These are phyloP conservation scores for Balanococcus diminutus DNA, from an alignment of 2,888 invertebrate species.

Conservation along the genomic window DNA sequence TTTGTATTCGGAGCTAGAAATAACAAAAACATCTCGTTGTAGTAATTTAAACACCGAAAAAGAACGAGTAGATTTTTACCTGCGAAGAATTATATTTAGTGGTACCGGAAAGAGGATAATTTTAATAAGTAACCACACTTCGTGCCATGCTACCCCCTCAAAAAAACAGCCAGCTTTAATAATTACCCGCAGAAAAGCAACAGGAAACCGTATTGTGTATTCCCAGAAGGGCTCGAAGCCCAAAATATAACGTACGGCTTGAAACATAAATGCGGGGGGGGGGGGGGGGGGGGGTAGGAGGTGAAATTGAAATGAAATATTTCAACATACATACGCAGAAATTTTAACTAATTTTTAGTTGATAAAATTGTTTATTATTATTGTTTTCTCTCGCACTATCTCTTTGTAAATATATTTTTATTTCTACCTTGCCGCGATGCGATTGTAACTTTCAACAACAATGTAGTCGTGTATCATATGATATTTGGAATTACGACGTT, in stretches of 20 bases:
- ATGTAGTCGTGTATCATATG: neutral
- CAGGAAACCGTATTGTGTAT: conserved; percentile 19
- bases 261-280: neutral
- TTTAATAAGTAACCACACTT: conserved; percentile 31
- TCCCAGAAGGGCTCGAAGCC: conserved; percentile 4
- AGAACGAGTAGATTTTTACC: neutral
- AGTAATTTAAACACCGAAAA: conserved; percentile 3
- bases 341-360: conserved; percentile 1
- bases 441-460: conserved; percentile 4
- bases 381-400: neutral
- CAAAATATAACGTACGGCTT: neutral
- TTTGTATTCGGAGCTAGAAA: neutral
- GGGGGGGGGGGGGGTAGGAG: neutral
- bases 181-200: conserved; percentile 42
- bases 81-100: neutral
- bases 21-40: conserved; percentile 7
- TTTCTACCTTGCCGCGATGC: neutral
- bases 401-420: conserved; percentile 4
- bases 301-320: conserved; percentile 40
- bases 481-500: neutral
- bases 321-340: neutral
- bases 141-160: neutral
- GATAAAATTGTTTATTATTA: conserved; percentile 24
- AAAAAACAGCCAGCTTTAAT: conserved; percentile 21
- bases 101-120: neutral